Base-by-base conservation (phyloP, 2,888 invertebrate genomes). In the Polydrusus pterygomalis region DNA sequence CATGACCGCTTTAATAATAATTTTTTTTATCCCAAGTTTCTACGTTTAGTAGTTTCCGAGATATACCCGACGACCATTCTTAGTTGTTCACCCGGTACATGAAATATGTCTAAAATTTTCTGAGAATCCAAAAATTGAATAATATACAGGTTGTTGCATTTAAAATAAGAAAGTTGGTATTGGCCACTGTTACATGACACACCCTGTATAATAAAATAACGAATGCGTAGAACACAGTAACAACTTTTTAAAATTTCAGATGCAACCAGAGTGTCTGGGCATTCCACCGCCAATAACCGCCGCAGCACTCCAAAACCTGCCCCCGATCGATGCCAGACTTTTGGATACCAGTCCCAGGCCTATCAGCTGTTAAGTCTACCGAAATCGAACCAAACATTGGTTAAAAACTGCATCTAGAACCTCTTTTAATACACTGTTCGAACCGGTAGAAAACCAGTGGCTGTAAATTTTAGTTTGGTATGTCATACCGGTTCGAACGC, bases 261-360 rank as follows among this genome's bases (percentile, higher is more conserved):
- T 88, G 74, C 86, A 87, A 18, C 85, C 86, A 9, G 88, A 88
- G 74, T 87, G 87, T 74, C 82, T 81, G 15, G 80, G 81, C 10
- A 20, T 88, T 72, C 85, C 84, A 13, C 81, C 86, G 45, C 82
- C 86, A 49, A 83, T 87, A 71, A 84, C 84, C 9, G 79, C 87
- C 54, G 84, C 84, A 10, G 25, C 72, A 17, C 56, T 77, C 18
- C 73, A 75, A 54, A 76, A 70, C 13, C 83, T 85, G 49, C 85
- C 86, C 80, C 83, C 85, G 15, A 82, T 87, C 64, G 87, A 87
- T 74, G 85, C 86, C 45, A 82, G 87, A 77, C 81, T 86, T 11
- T 78, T 86, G 43, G 77, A 78, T 64, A 40, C 54, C 25, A 73
- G 67, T 49, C 74, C 78, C 49, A 74, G 74, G 38, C 78, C 77